A percentile compares a stretch with the other conserved stretches of the same genome.
phyloP scores from a whole-genome alignment of 2,797 vertebrate genomes.

The Enteromius argenteus region DNA sequence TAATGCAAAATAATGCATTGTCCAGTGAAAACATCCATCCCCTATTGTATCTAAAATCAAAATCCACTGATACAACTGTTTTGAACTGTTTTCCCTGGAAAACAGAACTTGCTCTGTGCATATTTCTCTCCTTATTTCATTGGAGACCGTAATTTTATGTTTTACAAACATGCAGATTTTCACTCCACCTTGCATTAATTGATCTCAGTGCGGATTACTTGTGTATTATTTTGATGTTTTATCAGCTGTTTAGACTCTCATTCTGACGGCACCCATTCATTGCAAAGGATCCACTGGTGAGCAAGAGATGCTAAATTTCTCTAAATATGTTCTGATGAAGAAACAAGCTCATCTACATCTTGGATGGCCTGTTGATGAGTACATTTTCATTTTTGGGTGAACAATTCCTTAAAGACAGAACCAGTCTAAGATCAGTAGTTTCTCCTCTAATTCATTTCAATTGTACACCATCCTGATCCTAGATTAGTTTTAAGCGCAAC shows the following conservation, averaged over 20 bases:
- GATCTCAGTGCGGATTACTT: background rate
- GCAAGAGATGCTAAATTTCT: background rate
- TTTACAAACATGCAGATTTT: no score
- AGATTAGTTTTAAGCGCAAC: constrained; percentile 15
- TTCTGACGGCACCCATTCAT: background rate
- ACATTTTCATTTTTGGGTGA: background rate
- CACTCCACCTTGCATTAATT: background rate
- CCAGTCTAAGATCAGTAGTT: constrained; percentile 5
- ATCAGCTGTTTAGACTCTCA: background rate
- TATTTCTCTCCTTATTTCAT: no score
- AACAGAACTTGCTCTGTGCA: background rate
- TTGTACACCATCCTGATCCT: constrained; percentile 16
- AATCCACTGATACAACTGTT: background rate
- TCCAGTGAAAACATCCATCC: background rate
- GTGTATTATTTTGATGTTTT: background rate
- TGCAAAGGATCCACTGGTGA: background rate
- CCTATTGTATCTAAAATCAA: no score
- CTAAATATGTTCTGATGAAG: background rate
- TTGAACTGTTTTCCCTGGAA: background rate
- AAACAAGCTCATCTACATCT: background rate
- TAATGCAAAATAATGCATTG: background rate
- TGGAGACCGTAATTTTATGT: no score
- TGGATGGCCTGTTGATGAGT: background rate
- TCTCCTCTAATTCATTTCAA: background rate
- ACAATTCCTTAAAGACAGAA: background rate